A percentile compares a stretch with the other conserved stretches of the same genome.
phyloP scores from a whole-genome alignment of 2,113 vertebrate species.

The Misgurnus mizolepis region DNA sequence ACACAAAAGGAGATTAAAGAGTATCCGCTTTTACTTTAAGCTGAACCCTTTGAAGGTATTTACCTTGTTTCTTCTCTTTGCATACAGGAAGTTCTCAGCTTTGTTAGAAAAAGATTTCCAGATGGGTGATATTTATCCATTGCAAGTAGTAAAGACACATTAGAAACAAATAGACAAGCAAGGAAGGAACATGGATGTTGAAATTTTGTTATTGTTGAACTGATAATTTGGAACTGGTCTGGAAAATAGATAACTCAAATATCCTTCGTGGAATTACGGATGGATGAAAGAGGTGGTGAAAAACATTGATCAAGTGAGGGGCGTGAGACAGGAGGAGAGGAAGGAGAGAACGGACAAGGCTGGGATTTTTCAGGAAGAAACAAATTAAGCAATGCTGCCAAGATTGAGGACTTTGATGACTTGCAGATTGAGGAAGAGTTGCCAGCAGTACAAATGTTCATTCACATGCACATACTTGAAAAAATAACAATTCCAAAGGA shows the following conservation, averaged over 20 bases:
- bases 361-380: conserved; percentile 19
- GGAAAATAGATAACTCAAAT: neutral
- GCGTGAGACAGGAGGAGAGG: conserved; percentile 26
- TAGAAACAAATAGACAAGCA: neutral
- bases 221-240: neutral
- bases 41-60: neutral
- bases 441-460: neutral
- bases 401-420: conserved; percentile 13
- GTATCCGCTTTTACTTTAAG: neutral
- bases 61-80: neutral
- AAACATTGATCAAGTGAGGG: conserved; percentile 4
- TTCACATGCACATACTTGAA: neutral
- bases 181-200: neutral
- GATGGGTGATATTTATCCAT: conserved; percentile 49
- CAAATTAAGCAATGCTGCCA: conserved; percentile 27
- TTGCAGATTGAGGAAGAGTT: conserved; percentile 8
- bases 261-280: conserved; percentile 11
- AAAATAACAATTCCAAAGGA: no score
- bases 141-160: neutral
- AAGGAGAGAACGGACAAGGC: conserved; percentile 28
- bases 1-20: no score
- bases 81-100: conserved; percentile 39
- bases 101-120: conserved; percentile 55
- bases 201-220: neutral
- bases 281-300: neutral